phyloP scores from a whole-genome alignment of 2,888 invertebrate species.

The Plebejus argus region DNA sequence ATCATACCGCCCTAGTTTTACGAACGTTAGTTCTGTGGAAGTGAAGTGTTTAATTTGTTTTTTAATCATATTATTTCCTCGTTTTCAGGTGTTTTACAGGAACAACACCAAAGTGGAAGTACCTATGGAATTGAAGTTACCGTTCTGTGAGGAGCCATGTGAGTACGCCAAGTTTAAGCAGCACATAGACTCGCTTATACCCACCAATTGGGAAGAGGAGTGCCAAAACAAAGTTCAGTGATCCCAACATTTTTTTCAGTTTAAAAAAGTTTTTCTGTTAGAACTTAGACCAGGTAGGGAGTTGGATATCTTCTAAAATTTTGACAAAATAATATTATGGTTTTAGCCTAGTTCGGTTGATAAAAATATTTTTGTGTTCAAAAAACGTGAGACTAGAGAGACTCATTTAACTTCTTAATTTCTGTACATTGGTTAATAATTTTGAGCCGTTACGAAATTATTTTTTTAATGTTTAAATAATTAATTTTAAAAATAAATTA shows the following conservation, averaged over 20 bases:
- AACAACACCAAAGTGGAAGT: constrained; percentile 81
- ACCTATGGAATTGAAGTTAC: constrained; percentile 80
- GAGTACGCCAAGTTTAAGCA: constrained; percentile 77
- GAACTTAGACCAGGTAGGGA: too few relatives aligned
- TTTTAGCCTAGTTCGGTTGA: not conserved
- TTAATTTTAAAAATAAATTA: not conserved
- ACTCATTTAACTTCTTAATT: not conserved
- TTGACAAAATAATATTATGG: not conserved
- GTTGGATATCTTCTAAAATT: not conserved
- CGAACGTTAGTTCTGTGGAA: too few relatives aligned
- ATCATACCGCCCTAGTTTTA: too few relatives aligned
- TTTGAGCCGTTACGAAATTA: not conserved
- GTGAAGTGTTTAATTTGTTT: too few relatives aligned
- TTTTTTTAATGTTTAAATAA: not conserved
- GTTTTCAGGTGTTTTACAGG: constrained; percentile 82
- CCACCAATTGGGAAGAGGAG: constrained; percentile 85
- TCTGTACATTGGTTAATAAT: not conserved
- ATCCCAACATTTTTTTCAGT: not conserved
- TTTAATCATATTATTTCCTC: not conserved
- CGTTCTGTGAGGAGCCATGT: constrained; percentile 84
- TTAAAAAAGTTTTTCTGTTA: not conserved
- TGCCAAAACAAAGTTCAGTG: constrained; percentile 69
- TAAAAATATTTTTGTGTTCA: not conserved
- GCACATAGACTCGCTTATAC: constrained; percentile 79
- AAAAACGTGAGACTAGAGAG: too few relatives aligned